A percentile compares a stretch with the other conserved stretches of the same genome.
Conservation (phyloP, 2,113 vertebrate genomes). For the Atherinomorus stipes region DNA sequence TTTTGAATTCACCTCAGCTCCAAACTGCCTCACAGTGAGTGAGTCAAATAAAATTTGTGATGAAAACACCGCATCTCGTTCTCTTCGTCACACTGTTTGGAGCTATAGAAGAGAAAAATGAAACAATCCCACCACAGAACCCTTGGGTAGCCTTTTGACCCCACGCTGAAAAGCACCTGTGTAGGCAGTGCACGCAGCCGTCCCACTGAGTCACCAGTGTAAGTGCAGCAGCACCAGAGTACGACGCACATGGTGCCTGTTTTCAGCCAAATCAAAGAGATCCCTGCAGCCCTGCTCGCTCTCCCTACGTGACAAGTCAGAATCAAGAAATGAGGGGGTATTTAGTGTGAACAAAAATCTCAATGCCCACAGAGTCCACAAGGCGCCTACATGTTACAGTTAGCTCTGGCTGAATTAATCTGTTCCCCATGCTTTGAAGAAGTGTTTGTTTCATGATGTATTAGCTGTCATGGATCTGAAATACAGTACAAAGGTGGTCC, state of each 20-base stretch:
- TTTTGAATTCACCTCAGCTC: neutral
- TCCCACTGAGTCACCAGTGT: constrained; percentile 59
- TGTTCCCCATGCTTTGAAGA: constrained; percentile 9
- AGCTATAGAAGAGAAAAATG: constrained; percentile 14
- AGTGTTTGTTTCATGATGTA: neutral
- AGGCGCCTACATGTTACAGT: neutral
- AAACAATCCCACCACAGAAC: constrained; percentile 18
- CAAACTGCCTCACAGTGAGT: constrained; percentile 7
- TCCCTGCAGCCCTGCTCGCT: constrained; percentile 44
- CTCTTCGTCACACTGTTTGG: constrained; percentile 1
- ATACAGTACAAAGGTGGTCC: neutral
- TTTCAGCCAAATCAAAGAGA: constrained; percentile 50
- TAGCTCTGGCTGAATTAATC: constrained; percentile 2
- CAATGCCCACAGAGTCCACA: constrained; percentile 4
- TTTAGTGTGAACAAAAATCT: constrained; percentile 17
- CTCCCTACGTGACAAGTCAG: constrained; percentile 24
- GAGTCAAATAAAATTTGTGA: constrained; percentile 6
- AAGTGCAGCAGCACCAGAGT: constrained; percentile 40
- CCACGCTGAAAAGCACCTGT: constrained; percentile 50
- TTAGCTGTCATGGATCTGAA: neutral
- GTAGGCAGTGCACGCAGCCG: constrained; percentile 42
- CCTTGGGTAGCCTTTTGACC: constrained; percentile 38
- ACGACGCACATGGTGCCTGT: constrained; percentile 34
- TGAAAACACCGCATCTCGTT: constrained; percentile 16
- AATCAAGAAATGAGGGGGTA: neutral